These are phyloP conservation scores for Mayetiola destructor DNA, from an alignment of 2,888 invertebrate species.

Conservation along the genomic window DNA sequence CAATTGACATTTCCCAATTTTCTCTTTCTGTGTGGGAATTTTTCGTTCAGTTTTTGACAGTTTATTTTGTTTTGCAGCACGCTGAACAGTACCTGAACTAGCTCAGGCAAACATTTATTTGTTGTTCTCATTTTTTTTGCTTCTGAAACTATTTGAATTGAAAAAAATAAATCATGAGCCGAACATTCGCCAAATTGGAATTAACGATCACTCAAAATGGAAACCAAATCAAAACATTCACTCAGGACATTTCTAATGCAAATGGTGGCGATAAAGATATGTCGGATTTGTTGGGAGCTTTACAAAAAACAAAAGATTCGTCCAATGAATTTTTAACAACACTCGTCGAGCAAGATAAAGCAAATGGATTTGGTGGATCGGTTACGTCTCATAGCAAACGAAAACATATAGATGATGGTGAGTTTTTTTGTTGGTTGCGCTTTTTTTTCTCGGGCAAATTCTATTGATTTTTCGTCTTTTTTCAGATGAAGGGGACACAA, in stretches of 20 bases:
- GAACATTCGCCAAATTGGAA: constrained; percentile 4
- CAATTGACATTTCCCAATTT: not conserved
- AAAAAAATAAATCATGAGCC: not conserved
- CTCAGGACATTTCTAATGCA: not conserved
- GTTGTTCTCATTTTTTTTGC: too few relatives aligned
- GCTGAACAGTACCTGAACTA: not conserved
- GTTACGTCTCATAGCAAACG: constrained; percentile 5
- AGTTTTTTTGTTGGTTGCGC: not conserved
- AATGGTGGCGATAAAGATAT: constrained; percentile 1
- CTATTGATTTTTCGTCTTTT: not conserved
- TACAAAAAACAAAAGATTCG: constrained; percentile 9
- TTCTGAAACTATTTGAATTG: not conserved
- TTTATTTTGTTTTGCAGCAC: not conserved
- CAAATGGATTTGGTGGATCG: not conserved
- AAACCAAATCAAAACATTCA: not conserved
- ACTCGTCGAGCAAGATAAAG: not conserved
- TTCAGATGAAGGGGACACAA: not conserved
- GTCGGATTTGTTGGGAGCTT: not conserved
- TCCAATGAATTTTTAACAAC: constrained; percentile 6
- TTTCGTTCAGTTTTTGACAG: constrained; percentile 9
- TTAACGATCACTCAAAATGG: not conserved
- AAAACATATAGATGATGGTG: not conserved
- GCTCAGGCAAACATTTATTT: not conserved
- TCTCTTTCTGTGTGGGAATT: not conserved
- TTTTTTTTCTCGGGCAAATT: not conserved